Conservation (phyloP, 1,140 invertebrate genomes). For the Hesperophylax magnus region DNA sequence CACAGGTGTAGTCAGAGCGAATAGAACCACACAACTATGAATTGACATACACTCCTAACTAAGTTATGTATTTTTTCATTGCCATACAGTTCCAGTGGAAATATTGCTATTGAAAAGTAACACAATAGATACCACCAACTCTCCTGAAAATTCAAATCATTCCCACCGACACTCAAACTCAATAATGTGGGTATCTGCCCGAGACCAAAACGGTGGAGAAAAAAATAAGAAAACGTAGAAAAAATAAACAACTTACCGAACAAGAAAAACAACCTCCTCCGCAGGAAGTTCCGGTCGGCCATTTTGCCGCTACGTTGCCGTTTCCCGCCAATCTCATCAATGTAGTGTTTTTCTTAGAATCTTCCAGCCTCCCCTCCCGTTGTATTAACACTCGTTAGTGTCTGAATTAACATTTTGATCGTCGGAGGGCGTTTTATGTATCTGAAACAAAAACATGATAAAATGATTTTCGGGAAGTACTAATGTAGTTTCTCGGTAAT, state of each 20-base stretch:
- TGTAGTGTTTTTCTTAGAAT: slow-evolving; percentile 20
- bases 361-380: background rate
- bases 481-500: background rate
- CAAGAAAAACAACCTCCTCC: slow-evolving; percentile 19
- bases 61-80: no score
- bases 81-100: no score
- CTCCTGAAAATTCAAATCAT: no score
- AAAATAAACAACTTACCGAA: slow-evolving; percentile 30
- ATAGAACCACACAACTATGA: no score
- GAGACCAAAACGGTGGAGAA: no score
- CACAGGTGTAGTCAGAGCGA: no score
- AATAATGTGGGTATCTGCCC: no score
- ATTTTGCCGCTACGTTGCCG: slow-evolving; percentile 15
- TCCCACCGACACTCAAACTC: no score
- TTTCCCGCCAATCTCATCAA: slow-evolving; percentile 27
- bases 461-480: background rate
- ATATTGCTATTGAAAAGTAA: no score
- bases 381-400: slow-evolving; percentile 10
- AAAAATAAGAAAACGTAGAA: background rate
- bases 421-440: background rate
- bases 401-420: background rate
- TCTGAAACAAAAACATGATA: slow-evolving; percentile 2
- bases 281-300: slow-evolving; percentile 30
- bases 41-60: no score
- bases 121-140: no score